phyloP scores from a whole-genome alignment of 2,113 vertebrate genomes.

The Cyanoramphus novaezelandiae region DNA sequence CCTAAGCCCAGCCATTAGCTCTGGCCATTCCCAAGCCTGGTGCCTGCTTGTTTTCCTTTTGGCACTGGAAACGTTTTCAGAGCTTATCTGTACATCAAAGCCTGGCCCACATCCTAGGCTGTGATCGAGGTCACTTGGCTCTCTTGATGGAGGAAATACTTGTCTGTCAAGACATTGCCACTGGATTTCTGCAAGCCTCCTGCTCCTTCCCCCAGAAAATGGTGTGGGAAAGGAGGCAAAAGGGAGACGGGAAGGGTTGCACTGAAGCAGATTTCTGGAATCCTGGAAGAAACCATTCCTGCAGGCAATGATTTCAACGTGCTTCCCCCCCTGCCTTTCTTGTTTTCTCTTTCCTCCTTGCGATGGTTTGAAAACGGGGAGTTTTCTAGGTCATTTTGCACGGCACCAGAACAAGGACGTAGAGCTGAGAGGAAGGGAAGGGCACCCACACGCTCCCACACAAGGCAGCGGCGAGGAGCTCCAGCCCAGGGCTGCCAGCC shows the following conservation, averaged over 20 bases:
- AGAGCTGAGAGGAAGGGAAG: slow-evolving; percentile 37
- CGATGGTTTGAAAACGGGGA: slow-evolving; percentile 32
- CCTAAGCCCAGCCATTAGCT: neutral
- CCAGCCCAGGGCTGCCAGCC: slow-evolving; percentile 40
- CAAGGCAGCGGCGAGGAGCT: slow-evolving; percentile 7
- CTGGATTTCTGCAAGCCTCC: neutral
- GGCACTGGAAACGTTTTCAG: slow-evolving; percentile 6
- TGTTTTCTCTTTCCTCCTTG: neutral
- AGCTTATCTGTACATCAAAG: slow-evolving; percentile 21
- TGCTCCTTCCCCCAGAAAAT: neutral
- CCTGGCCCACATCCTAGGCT: neutral
- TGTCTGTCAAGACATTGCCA: neutral
- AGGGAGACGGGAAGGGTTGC: neutral
- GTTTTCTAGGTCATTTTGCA: slow-evolving; percentile 67
- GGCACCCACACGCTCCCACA: neutral
- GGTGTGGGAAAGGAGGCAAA: neutral
- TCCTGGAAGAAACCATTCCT: neutral
- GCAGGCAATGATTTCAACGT: slow-evolving; percentile 54
- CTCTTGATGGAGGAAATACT: slow-evolving; percentile 15
- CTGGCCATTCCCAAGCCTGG: neutral
- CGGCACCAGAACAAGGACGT: slow-evolving; percentile 57
- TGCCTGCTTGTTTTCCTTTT: neutral
- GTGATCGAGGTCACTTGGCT: neutral
- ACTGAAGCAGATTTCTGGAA: neutral
- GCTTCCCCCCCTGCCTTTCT: neutral